phyloP scores from a whole-genome alignment of 2,888 invertebrate species.

The Auanema freiburgensis region DNA sequence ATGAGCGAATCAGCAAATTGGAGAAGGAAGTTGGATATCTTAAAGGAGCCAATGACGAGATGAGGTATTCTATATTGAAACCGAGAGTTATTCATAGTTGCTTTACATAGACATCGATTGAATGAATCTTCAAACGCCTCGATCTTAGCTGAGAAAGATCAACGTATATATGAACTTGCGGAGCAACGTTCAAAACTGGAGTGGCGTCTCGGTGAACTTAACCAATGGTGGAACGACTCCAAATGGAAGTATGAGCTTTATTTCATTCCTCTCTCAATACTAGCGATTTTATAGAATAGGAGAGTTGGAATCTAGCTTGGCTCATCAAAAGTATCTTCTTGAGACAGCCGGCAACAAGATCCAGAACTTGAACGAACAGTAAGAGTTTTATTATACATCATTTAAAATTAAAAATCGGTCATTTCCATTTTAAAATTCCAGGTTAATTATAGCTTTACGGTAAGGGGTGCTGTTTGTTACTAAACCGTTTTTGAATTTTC shows the following conservation, averaged over 20 bases:
- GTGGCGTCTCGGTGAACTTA: conserved; percentile 49
- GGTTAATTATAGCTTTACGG: conserved; percentile 22
- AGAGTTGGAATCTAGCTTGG: conserved; percentile 48
- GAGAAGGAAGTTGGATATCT: conserved; percentile 42
- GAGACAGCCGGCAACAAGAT: conserved; percentile 42
- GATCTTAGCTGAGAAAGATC: conserved; percentile 38
- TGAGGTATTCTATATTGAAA: conserved; percentile 27
- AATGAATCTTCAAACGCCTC: conserved; percentile 29
- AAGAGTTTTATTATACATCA: conserved; percentile 6
- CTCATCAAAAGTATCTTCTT: conserved; percentile 47
- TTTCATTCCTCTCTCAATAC: neutral
- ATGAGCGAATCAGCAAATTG: conserved; percentile 36
- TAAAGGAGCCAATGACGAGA: conserved; percentile 38
- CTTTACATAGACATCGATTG: conserved; percentile 24
- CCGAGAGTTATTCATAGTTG: neutral
- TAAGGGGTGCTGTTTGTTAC: conserved; percentile 9
- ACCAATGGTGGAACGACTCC: conserved; percentile 53
- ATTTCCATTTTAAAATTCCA: conserved; percentile 1
- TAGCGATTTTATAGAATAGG: conserved; percentile 33
- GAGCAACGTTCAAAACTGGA: conserved; percentile 52
- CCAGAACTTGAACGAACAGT: conserved; percentile 42
- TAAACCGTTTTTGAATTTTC: neutral
- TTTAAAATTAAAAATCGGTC: too few species aligned
- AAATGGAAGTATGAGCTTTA: conserved; percentile 42
- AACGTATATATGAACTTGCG: conserved; percentile 36